Conservation (phyloP, 2,888 invertebrate genomes). For the Pycnomerus fuliginosus region DNA sequence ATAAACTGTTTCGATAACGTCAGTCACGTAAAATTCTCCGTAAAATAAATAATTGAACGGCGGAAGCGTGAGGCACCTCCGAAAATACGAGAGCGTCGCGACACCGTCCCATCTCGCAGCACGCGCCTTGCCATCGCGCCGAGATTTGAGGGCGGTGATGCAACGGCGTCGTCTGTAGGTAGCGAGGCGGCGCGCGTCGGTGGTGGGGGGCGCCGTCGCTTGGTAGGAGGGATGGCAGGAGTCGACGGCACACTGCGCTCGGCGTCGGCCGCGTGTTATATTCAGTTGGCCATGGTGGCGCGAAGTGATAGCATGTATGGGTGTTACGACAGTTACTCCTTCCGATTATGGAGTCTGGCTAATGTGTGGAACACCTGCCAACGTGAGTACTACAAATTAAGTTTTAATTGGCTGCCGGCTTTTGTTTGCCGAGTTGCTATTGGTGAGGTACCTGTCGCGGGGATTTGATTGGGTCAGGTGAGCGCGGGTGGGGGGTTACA, state of each 20-base stretch:
- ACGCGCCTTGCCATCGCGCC: too few species aligned
- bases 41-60: too few species aligned
- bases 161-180: slow-evolving; percentile 36
- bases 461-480: slow-evolving; percentile 3
- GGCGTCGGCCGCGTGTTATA: slow-evolving; percentile 38
- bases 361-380: slow-evolving; percentile 75
- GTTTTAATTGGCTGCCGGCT: neutral
- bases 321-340: slow-evolving; percentile 75
- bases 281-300: slow-evolving; percentile 80
- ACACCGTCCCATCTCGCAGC: too few species aligned
- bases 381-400: slow-evolving; percentile 61
- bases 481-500: too few species aligned
- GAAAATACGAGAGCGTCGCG: too few species aligned
- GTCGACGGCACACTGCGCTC: slow-evolving; percentile 37
- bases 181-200: slow-evolving; percentile 34
- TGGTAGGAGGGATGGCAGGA: slow-evolving; percentile 35
- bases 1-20: too few species aligned
- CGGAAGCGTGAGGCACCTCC: too few species aligned
- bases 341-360: slow-evolving; percentile 75
- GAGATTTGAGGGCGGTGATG: slow-evolving; percentile 49
- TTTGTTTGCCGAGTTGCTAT: slow-evolving; percentile 1
- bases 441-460: slow-evolving; percentile 1
- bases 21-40: too few species aligned
- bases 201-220: slow-evolving; percentile 37
- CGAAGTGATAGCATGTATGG: slow-evolving; percentile 75